Conservation (phyloP, 2,113 vertebrate genomes). For the Pelecanus crispus region DNA sequence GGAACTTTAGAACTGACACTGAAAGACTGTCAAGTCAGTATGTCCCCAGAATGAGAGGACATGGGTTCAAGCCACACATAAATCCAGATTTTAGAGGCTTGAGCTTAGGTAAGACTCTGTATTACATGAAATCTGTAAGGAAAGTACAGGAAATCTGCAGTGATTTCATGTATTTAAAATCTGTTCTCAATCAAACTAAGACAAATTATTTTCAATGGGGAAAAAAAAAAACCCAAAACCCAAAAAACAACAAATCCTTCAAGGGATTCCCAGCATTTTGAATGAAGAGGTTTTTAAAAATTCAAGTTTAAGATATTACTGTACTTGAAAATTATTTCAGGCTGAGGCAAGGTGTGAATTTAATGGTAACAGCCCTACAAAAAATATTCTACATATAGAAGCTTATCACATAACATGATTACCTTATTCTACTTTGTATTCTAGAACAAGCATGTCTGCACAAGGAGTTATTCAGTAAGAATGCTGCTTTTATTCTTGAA, state of each 20-base stretch:
- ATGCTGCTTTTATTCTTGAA: constrained; percentile 26
- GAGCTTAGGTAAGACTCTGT: background rate
- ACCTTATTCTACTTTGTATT: constrained; percentile 1
- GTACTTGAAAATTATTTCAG: background rate
- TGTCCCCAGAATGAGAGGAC: background rate
- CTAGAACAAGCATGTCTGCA: background rate
- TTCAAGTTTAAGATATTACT: background rate
- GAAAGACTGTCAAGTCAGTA: background rate
- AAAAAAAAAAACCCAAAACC: too few relatives aligned
- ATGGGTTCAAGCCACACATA: background rate
- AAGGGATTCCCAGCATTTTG: background rate
- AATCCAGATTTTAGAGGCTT: background rate
- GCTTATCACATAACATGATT: background rate
- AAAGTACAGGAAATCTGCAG: background rate
- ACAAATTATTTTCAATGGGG: background rate
- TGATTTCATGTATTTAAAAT: background rate
- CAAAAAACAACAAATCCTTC: background rate
- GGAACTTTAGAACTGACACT: background rate
- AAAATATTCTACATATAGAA: background rate
- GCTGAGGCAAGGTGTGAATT: background rate
- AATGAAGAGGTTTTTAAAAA: background rate
- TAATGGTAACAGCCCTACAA: background rate
- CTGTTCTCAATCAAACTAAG: background rate
- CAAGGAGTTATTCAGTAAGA: background rate
- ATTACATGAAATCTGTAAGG: background rate